A percentile compares a stretch with the other conserved stretches of the same genome.
Conservation (phyloP, 2,797 vertebrate species). For the Phylloscopus collybita region DNA sequence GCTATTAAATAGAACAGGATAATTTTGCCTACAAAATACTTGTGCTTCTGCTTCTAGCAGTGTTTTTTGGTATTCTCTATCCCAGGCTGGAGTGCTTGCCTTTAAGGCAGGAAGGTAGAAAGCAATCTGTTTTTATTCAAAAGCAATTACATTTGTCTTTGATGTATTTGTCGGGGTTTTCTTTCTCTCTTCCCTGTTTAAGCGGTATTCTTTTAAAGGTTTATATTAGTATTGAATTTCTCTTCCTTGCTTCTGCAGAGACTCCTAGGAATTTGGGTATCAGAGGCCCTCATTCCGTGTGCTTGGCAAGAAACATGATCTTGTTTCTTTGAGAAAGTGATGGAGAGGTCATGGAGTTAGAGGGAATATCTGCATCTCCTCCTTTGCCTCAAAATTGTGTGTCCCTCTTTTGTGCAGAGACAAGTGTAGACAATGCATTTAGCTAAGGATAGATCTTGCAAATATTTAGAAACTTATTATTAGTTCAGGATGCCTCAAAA, state of each 20-base stretch:
- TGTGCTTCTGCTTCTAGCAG: conserved; percentile 10
- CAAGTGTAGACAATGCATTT: neutral
- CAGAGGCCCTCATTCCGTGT: neutral
- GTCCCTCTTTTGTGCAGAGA: neutral
- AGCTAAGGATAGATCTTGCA: neutral
- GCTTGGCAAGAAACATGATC: neutral
- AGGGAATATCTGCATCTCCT: neutral
- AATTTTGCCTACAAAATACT: conserved; percentile 21
- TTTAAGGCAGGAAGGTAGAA: conserved; percentile 53
- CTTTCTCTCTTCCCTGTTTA: neutral
- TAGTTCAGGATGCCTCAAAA: neutral
- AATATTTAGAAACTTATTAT: neutral
- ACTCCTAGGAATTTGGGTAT: neutral
- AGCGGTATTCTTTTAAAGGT: conserved; percentile 6
- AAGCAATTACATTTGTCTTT: conserved; percentile 71
- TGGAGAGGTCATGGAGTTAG: neutral
- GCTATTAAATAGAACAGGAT: conserved; percentile 44
- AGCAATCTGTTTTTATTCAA: conserved; percentile 62
- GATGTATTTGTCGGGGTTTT: neutral
- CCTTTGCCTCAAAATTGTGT: neutral
- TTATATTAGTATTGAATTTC: conserved; percentile 6
- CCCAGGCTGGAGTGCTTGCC: conserved; percentile 38
- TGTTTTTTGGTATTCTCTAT: neutral
- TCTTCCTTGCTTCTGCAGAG: conserved; percentile 12
- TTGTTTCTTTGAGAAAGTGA: neutral